phyloP scores from a whole-genome alignment of 1,140 invertebrate species.

The Xylocopa sonorina region DNA sequence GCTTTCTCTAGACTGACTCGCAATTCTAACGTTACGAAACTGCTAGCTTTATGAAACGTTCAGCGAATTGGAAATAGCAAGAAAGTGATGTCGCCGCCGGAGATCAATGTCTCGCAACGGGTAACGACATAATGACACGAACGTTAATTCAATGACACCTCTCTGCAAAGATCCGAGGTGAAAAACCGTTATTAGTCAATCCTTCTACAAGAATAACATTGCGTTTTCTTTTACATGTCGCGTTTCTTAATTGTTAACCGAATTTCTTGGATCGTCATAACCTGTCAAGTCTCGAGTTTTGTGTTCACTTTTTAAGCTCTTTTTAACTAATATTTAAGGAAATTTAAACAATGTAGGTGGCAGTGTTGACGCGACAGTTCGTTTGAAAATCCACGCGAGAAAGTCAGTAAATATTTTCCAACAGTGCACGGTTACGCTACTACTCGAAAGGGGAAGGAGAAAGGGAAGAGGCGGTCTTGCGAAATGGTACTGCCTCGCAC shows the following conservation, averaged over 20 bases:
- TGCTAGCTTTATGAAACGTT: constrained; percentile 23
- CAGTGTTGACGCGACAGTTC: constrained; percentile 5
- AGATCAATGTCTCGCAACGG: background rate
- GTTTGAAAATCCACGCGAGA: background rate
- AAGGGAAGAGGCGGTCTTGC: constrained; percentile 41
- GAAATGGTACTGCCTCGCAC: constrained; percentile 62
- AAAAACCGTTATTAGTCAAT: constrained; percentile 34
- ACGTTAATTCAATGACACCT: constrained; percentile 22
- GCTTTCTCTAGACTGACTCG: background rate
- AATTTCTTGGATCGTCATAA: constrained; percentile 1
- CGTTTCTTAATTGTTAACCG: constrained; percentile 27
- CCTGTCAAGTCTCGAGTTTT: constrained; percentile 16
- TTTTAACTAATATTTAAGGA: too few relatives aligned
- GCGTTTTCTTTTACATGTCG: constrained; percentile 12
- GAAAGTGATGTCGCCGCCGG: background rate
- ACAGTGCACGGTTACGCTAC: background rate
- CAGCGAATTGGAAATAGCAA: constrained; percentile 40
- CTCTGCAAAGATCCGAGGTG: background rate
- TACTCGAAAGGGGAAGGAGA: constrained; percentile 31
- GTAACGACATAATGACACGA: constrained; percentile 23
- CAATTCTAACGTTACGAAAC: constrained; percentile 46
- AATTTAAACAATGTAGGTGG: too few relatives aligned
- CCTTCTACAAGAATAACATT: background rate
- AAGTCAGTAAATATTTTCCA: constrained; percentile 33
- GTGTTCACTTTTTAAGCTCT: too few relatives aligned